phyloP scores from a whole-genome alignment of 2,888 invertebrate species.

The Cephus nigrinus region DNA sequence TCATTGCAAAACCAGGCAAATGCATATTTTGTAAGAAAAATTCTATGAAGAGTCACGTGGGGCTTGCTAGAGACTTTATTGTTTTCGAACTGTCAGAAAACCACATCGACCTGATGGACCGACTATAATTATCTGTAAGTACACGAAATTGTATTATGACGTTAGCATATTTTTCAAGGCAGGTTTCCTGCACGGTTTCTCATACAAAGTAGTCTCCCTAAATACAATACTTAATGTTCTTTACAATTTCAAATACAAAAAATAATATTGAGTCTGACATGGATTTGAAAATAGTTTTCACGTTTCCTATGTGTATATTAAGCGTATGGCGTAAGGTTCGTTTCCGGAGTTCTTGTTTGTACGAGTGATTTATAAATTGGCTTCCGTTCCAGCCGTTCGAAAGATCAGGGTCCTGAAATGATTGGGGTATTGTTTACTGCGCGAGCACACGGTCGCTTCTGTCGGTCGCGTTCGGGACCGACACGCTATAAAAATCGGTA shows the following conservation, averaged over 20 bases:
- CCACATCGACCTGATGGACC: too few species aligned
- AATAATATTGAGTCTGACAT: not conserved
- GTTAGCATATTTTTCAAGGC: not conserved
- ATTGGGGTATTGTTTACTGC: constrained; percentile 22
- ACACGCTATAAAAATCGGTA: constrained; percentile 25
- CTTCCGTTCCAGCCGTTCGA: constrained; percentile 35
- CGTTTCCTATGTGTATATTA: not conserved
- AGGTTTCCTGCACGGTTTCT: not conserved
- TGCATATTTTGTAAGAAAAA: too few species aligned
- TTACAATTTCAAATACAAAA: not conserved
- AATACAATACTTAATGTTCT: not conserved
- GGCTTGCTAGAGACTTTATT: too few species aligned
- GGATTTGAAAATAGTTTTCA: not conserved
- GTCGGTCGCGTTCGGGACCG: constrained; percentile 19
- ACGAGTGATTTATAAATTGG: constrained; percentile 43
- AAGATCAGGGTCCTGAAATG: constrained; percentile 16
- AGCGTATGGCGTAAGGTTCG: not conserved
- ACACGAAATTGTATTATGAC: not conserved
- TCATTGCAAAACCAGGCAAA: too few species aligned
- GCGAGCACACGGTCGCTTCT: constrained; percentile 16
- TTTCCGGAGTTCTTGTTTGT: constrained; percentile 24
- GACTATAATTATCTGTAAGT: not conserved
- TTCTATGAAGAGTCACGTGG: too few species aligned
- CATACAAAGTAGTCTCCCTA: not conserved
- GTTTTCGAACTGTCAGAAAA: too few species aligned